Base-by-base conservation (phyloP, 2,888 invertebrate genomes). In the Polymixis flavicincta region DNA sequence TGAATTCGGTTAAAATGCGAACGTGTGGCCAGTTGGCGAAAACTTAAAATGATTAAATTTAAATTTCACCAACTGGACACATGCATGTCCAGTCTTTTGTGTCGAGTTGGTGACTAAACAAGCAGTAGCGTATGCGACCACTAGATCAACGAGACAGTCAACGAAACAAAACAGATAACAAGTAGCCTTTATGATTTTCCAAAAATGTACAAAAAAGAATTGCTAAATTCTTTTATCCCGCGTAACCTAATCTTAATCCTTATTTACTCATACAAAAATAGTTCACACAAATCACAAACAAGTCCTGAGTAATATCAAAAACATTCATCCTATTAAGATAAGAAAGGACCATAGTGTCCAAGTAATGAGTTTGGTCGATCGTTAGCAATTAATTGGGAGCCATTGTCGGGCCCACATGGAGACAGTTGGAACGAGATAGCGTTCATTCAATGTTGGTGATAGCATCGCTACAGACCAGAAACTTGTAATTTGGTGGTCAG, bases 341-440 rank as follows among this genome's bases (percentile, higher is more conserved):
- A 85, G 83, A 82, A 79, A 81, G 74, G 78, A 88, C 81, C 86
- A 81, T 88, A 84, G 76, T 85, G 78, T 87, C 72, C 79, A 59
- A 85, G 79, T 88, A 90, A 90, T 87, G 90, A 90, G 85, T 82
- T 83, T 72, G 61, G 70, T 74, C 71, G 84, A 83, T 89, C 89
- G 90, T 90, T 88, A 87, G 86, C 89, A 89, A 90, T 90, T 90
- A 90, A 91, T 90, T 90, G 91, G 88, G 70, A 81, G 71, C 85
- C 77, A 88, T 90, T 87, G 89, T 88, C 85, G 78, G 74, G 71
- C 66, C 76, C 76, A 85, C 74, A 76, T 80, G 77, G 75, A 79
- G 73, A 78, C 68, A 42, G 66, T 55, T 68, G 71, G 60, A 83
- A 42, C 70, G 59, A 72, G 79, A 85, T 79, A 85, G 54, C 68